Conservation (phyloP, 2,797 vertebrate genomes). For the Ctenosaura bakeri region DNA sequence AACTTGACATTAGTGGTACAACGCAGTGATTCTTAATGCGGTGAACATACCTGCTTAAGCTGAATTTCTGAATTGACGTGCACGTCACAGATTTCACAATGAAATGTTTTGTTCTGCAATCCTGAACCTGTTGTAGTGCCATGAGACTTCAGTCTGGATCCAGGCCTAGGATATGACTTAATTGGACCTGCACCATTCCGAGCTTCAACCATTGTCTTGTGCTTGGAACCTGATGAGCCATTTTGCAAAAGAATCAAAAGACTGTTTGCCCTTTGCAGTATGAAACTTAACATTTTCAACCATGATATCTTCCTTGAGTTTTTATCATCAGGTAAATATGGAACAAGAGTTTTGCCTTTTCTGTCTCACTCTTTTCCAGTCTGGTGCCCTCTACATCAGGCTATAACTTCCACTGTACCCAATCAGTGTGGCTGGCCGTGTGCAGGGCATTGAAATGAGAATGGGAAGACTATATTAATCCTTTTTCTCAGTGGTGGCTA, state of each 20-base stretch:
- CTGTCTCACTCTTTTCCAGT: background rate
- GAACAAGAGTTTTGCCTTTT: background rate
- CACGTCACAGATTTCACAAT: slow-evolving; percentile 98
- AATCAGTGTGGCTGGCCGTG: too few relatives aligned
- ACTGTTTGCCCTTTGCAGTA: background rate
- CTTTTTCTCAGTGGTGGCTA: too few relatives aligned
- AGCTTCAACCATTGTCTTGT: slow-evolving; percentile 98
- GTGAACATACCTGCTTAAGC: slow-evolving; percentile 92
- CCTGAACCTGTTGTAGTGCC: slow-evolving; percentile 90
- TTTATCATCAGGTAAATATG: background rate
- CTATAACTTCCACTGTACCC: background rate
- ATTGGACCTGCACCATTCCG: slow-evolving; percentile 94
- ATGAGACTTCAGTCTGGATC: slow-evolving; percentile 91
- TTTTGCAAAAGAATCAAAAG: background rate
- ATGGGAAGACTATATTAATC: too few relatives aligned
- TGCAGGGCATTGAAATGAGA: too few relatives aligned
- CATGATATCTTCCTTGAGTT: background rate
- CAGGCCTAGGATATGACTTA: slow-evolving; percentile 94
- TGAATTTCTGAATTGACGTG: slow-evolving; percentile 99
- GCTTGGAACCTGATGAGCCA: slow-evolving; percentile 89
- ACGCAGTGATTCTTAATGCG: background rate
- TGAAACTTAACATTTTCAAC: background rate
- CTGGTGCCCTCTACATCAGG: background rate
- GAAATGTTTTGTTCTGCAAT: slow-evolving; percentile 97
- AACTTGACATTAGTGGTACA: background rate